Percentiles rank a stretch among this genome's conserved stretches.
phyloP scores from a whole-genome alignment of 2,113 vertebrate genomes.

The Lepisosteus oculatus region DNA sequence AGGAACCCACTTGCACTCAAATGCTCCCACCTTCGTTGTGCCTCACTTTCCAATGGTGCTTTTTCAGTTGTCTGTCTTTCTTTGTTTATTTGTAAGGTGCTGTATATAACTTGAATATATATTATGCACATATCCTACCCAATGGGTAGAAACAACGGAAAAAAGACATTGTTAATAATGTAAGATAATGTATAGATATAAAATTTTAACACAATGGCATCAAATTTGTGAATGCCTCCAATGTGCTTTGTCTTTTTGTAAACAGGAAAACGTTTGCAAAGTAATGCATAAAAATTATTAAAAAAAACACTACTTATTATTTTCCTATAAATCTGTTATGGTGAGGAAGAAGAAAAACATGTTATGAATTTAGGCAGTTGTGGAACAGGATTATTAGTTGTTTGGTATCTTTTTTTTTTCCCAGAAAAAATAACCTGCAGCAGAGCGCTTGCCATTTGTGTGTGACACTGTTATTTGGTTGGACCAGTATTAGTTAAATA shows the following conservation, averaged over 20 bases:
- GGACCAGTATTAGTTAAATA: conserved; percentile 55
- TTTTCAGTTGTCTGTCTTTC: conserved; percentile 81
- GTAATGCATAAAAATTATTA: conserved; percentile 73
- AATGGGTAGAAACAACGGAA: conserved; percentile 89
- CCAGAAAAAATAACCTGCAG: conserved; percentile 55
- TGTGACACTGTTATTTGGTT: conserved; percentile 50
- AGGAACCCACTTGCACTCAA: conserved; percentile 79
- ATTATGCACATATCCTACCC: conserved; percentile 98
- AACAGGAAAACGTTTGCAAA: conserved; percentile 76
- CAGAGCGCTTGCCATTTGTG: conserved; percentile 46
- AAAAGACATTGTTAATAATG: conserved; percentile 85
- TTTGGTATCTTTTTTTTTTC: conserved; percentile 32
- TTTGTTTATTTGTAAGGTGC: conserved; percentile 86
- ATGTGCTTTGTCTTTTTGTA: conserved; percentile 75
- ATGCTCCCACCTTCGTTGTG: conserved; percentile 81
- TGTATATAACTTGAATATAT: conserved; percentile 96
- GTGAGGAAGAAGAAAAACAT: conserved; percentile 45
- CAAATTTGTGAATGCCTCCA: conserved; percentile 87
- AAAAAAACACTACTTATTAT: conserved; percentile 80
- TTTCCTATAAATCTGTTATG: conserved; percentile 84
- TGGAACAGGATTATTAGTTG: conserved; percentile 50
- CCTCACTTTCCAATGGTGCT: conserved; percentile 93
- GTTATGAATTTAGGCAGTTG: conserved; percentile 65
- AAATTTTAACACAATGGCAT: conserved; percentile 86
- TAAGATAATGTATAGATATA: conserved; percentile 92